phyloP scores from a whole-genome alignment of 2,797 vertebrate genomes.

The Discoglossus pictus region DNA sequence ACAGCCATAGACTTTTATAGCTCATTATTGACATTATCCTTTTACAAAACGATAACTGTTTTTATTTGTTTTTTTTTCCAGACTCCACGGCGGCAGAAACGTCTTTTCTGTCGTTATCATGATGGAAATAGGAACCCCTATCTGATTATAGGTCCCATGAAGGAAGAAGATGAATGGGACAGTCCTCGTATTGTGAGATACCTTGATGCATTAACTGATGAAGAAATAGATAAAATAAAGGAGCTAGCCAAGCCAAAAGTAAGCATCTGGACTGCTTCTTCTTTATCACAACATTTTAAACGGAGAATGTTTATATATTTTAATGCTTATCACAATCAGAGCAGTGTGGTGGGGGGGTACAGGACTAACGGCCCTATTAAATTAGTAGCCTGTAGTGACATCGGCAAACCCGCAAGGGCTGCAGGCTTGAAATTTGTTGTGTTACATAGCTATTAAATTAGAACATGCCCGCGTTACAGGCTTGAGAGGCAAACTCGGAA shows the following conservation, averaged over 20 bases:
- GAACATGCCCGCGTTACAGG: no score
- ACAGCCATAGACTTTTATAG: no score
- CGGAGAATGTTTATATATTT: no score
- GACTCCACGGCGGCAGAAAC: constrained; percentile 81
- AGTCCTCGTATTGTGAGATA: constrained; percentile 93
- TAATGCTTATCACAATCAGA: no score
- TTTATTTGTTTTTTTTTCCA: constrained; percentile 54
- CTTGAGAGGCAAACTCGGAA: no score
- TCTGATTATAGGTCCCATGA: constrained; percentile 86
- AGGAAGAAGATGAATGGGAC: constrained; percentile 96
- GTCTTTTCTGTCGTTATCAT: constrained; percentile 88
- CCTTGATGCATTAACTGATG: constrained; percentile 80
- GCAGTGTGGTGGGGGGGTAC: no score
- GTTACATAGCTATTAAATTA: no score
- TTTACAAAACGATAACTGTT: neutral
- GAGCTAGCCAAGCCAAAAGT: constrained; percentile 91
- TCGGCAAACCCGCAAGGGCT: no score
- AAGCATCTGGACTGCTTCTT: no score
- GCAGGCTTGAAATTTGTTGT: no score
- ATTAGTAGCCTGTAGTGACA: no score
- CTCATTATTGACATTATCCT: neutral
- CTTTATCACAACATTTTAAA: neutral
- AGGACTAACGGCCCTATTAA: no score
- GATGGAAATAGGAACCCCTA: constrained; percentile 80
- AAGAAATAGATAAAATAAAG: constrained; percentile 90